A percentile compares a stretch with the other conserved stretches of the same genome.
These are phyloP conservation scores for Struthidea cinerea DNA, from an alignment of 2,113 vertebrate species.

Conservation along the genomic window DNA sequence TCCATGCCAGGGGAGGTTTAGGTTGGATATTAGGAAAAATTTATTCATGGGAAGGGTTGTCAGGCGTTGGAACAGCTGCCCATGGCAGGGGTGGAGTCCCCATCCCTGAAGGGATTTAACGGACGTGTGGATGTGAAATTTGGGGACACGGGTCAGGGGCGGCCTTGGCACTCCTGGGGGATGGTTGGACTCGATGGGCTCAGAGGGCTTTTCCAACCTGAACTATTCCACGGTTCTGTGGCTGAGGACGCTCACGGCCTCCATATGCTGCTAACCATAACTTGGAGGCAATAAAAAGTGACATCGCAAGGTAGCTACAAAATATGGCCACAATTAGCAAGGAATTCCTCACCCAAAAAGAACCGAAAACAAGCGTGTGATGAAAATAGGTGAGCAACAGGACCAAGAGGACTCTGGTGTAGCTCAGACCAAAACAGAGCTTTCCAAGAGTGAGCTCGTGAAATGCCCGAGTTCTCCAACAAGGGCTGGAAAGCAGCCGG, in stretches of 20 bases:
- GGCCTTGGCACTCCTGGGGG: neutral
- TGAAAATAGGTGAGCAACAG: neutral
- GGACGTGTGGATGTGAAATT: neutral
- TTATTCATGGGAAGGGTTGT: neutral
- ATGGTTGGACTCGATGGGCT: neutral
- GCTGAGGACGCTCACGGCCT: neutral
- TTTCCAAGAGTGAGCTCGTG: neutral
- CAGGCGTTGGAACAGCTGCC: neutral
- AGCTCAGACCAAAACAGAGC: neutral
- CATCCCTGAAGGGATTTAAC: neutral
- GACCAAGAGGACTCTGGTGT: neutral
- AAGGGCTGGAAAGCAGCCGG: neutral
- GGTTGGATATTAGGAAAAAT: neutral
- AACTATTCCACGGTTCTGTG: neutral
- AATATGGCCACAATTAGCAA: neutral
- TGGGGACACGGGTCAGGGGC: neutral
- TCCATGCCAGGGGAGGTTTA: neutral
- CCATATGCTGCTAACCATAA: accelerated
- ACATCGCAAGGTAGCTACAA: neutral
- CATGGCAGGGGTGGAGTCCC: neutral
- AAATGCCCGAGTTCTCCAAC: neutral
- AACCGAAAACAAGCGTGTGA: accelerated
- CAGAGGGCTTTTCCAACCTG: neutral
- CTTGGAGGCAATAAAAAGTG: neutral
- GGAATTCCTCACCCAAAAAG: neutral